These are phyloP conservation scores for Dendrolimus kikuchii DNA, from an alignment of 1,140 invertebrate species.

Conservation along the genomic window DNA sequence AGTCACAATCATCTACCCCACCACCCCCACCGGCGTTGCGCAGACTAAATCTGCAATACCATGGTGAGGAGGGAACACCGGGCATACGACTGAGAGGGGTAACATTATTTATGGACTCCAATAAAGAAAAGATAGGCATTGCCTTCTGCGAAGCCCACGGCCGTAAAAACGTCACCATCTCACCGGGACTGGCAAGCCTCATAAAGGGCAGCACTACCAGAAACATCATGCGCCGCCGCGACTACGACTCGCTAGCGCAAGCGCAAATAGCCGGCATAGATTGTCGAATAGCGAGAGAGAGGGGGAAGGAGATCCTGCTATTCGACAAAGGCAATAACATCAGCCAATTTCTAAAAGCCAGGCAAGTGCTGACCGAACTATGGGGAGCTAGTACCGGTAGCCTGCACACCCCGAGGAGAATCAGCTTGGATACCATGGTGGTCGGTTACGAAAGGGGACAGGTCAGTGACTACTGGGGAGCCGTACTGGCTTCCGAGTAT, in stretches of 20 bases:
- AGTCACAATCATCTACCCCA: not conserved
- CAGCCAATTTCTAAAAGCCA: conserved; percentile 1
- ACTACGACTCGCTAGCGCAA: not conserved
- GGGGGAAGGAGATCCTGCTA: conserved; percentile 3
- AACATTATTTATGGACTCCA: conserved; percentile 6
- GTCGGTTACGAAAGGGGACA: conserved; percentile 6
- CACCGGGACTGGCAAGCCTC: conserved; percentile 5
- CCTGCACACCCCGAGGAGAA: not conserved
- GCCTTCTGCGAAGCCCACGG: conserved; percentile 4
- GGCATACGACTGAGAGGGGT: conserved; percentile 1
- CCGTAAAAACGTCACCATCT: conserved; percentile 3
- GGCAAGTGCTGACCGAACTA: not conserved
- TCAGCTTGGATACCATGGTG: conserved; percentile 15
- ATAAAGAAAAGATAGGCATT: conserved; percentile 4
- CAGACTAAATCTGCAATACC: not conserved
- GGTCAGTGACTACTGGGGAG: conserved; percentile 3
- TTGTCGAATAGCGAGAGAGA: conserved; percentile 3
- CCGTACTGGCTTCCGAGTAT: conserved; percentile 11
- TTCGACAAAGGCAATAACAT: not conserved
- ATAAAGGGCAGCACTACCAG: conserved; percentile 7
- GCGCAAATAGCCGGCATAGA: not conserved
- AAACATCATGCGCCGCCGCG: conserved; percentile 3
- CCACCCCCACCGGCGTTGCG: not conserved
- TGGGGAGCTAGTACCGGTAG: not conserved
- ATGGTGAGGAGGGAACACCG: not conserved